phyloP scores from a whole-genome alignment of 2,888 invertebrate species.

The Leucozona laternaria region DNA sequence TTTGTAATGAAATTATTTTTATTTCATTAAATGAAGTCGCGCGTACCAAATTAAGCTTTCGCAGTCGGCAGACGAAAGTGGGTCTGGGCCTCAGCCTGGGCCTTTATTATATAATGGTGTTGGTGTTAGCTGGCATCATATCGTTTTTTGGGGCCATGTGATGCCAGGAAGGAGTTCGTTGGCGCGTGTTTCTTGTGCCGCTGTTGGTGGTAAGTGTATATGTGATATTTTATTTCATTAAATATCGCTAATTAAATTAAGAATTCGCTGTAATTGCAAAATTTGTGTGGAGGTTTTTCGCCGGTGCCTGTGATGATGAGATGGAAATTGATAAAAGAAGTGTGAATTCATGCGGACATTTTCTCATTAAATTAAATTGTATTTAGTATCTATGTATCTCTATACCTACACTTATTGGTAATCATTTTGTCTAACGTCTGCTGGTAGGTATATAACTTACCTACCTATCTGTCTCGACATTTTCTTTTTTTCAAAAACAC shows the following conservation, averaged over 20 bases:
- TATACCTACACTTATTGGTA: neutral
- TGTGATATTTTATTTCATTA: slow-evolving; percentile 64
- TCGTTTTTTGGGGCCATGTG: slow-evolving; percentile 2
- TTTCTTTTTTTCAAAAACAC: too few relatives aligned
- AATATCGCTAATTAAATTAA: slow-evolving; percentile 70
- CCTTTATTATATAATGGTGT: neutral
- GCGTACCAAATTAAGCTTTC: slow-evolving; percentile 68
- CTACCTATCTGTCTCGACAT: neutral
- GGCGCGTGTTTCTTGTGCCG: slow-evolving; percentile 25
- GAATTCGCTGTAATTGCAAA: slow-evolving; percentile 63
- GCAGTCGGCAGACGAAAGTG: slow-evolving; percentile 28
- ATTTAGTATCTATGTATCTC: neutral
- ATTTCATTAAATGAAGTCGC: slow-evolving; percentile 75
- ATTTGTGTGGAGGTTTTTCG: slow-evolving; percentile 24
- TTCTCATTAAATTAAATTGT: slow-evolving; percentile 61
- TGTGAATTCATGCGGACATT: slow-evolving; percentile 50
- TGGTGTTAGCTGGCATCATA: slow-evolving; percentile 23
- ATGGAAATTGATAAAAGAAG: slow-evolving; percentile 14
- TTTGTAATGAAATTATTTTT: slow-evolving; percentile 69
- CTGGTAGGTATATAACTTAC: too few relatives aligned
- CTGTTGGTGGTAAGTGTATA: slow-evolving; percentile 8
- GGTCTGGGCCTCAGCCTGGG: too few relatives aligned
- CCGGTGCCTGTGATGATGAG: neutral
- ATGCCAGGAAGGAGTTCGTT: slow-evolving; percentile 29
- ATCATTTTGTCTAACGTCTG: neutral